Evolutionary conservation across 2,113 vertebrate genomes (phyloP), one percentile per base, ranked within the genome.

Genomic region (Hiodon alosoides): DNA sequence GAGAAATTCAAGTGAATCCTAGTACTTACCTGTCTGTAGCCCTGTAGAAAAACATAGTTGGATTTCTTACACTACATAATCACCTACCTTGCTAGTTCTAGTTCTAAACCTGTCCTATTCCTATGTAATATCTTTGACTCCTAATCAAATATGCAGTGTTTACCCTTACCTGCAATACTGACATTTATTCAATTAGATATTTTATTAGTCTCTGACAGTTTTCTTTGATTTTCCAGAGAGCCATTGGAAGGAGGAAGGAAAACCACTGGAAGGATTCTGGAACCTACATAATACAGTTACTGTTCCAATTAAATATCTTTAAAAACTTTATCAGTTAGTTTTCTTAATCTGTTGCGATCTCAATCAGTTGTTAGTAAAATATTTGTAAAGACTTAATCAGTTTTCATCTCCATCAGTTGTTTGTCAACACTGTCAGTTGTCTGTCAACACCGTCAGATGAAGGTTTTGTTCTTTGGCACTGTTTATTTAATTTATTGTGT

Each of bases 1-100:
- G 54, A 57, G 54, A 57, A 57, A 57, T 57, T 57, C 54, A 57
- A 57, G 58, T 73, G 59, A 62, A 61, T 62, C 60, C 46, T 73
- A 47, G 70, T 52, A 62, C 71, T 47, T 50, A 73, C 59, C 60
- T 53, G 71, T 73, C 50, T 16, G 48, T 1, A 61, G n/a, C 57
- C 58, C 31, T 51, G 46, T 48, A 61, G 62, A 62, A 50, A 57
- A 57, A 57, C 54, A 57, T 62, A 62, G 31, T 31, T 31, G 31
- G 60, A 62, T 62, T n/a, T 62, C 1, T 62, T 62, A 62, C 60
- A 62, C 3, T 62, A 62, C 60, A 62, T 62, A 62, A 62, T 62
- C 60, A 62, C 60, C 60, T 62, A 62, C 60, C 60, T 62, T 62
- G 60, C 13, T n/a, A 62, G 60, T 14, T 62, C 60, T 62, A 62